Evolutionary conservation across 2,888 invertebrate species (phyloP), one percentile per base, ranked within the genome.

Genomic region (Pammene aurita): DNA sequence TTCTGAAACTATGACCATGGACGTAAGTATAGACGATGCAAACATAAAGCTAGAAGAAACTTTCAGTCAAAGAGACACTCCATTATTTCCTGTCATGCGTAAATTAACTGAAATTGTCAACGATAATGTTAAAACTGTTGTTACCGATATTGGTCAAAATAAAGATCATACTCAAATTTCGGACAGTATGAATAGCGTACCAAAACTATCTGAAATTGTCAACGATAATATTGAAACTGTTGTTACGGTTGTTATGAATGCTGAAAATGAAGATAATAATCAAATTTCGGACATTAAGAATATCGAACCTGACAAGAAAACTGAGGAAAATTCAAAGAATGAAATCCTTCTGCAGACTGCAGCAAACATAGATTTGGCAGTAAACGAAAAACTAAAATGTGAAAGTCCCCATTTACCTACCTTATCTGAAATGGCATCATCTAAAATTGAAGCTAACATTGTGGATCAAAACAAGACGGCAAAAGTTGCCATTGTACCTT

Each of bases 1-100:
- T 10, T 10, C 42, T 35, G 52, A 63, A 14, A 16, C 35, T 0
- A 26, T 52, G 11, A 38, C n/a, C n/a, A 42, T 52, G 44, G 52
- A 68, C 35, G 44, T 63, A 11, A 52, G 63, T 58, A 58, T 50
- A 50, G 16, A 7, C 16, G 56, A 62, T 14, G 41, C 16, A 26
- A 38, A 50, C n/a, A 14, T 9, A n/a, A 57, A 52, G n/a, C 5
- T 46, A 26, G 52, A n/a, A 26, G 26, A 62, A 4, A 9, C 48
- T 38, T 1, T 13, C 10, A 10, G 13, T 6, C 14, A 38, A 50
- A 13, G 10, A 16, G n/a, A 57, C 34, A 60, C 18, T 61, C 56
- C 38, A 46, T 16, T 14, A 14, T 26, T 13, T 11, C 7, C 44
- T 16, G 44, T 35, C 0, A 34, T 44, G 11, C 42, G 42, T 42